Evolutionary conservation across 2,797 vertebrate genomes (phyloP), one percentile per base, ranked within the genome.

Genomic region (Micrastur ruficollis): DNA sequence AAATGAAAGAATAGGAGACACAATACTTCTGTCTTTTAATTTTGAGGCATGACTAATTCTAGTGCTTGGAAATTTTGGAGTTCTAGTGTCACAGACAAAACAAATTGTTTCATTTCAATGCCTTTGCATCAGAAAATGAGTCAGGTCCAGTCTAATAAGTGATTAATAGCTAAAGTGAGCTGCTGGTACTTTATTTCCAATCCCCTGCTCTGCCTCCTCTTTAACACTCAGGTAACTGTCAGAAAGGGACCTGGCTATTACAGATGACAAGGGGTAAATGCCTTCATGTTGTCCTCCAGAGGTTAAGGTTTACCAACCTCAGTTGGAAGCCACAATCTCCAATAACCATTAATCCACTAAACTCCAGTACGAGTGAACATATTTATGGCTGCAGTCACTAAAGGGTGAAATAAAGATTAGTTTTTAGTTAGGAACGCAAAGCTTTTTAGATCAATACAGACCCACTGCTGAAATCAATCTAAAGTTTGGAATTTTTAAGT

Each of bases 341-440:
- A 98, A 98, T 98, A 98, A 98, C 98, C 98, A 98, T 98, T 97
- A 98, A 98, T 98, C 98, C 96, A 97, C 97, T 97, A 97, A 97
- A 93, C 96, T 97, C 97, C 95, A 96, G 98, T 97, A 96, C 83
- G 53, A 97, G 94, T 76, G 96, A 98, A 96, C 98, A 98, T 98
- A 98, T 98, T 98, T 98, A 98, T 97, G 98, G 91, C 98, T 97
- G 97, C 94, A 98, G 98, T 97, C 98, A 98, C 98, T 98, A 98
- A 98, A 98, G 97, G 98, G 98, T 98, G 98, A 98, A 98, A 98
- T 98, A 98, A 98, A 98, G 98, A 98, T 98, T 98, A 98, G 98
- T 97, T 98, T 98, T 98, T 98, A 98, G 98, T 98, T 98, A 98
- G 98, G 98, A 98, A 98, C 97, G 97, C 97, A 98, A 98, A 98